phyloP scores from a whole-genome alignment of 2,797 vertebrate species.

The Rousettus madagascariensis region DNA sequence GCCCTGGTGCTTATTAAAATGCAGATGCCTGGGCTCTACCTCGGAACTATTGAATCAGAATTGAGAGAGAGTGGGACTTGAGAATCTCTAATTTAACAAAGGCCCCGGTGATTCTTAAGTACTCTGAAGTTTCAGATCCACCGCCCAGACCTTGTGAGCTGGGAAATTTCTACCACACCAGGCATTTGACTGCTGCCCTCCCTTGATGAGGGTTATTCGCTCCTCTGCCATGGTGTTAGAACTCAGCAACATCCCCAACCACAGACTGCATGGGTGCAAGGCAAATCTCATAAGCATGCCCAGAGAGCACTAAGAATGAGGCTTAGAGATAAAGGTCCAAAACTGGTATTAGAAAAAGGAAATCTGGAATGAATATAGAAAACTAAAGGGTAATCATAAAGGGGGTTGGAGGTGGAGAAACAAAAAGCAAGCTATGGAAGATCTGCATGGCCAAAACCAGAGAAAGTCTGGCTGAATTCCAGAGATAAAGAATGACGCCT shows the following conservation, averaged over 20 bases:
- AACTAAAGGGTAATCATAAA: too few relatives aligned
- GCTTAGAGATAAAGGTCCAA: background rate
- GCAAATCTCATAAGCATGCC: background rate
- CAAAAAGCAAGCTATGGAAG: background rate
- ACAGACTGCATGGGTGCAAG: rapidly evolving
- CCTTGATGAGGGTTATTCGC: background rate
- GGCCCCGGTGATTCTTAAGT: background rate
- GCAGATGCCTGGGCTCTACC: background rate
- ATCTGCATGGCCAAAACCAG: background rate
- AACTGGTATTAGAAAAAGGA: background rate
- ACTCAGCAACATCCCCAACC: background rate
- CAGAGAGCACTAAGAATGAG: background rate
- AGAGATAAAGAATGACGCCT: background rate
- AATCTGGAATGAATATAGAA: background rate
- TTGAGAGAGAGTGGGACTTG: background rate
- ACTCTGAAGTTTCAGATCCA: background rate
- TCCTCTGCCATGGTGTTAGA: background rate
- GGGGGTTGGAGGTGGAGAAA: background rate
- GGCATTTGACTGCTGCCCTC: background rate
- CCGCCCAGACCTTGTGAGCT: background rate
- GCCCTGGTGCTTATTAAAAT: background rate
- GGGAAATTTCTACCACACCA: background rate
- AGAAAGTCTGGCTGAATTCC: background rate
- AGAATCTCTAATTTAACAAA: background rate
- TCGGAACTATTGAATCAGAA: background rate